Base-by-base conservation (phyloP, 2,888 invertebrate genomes). In the Pachliopta kotzebuea region DNA sequence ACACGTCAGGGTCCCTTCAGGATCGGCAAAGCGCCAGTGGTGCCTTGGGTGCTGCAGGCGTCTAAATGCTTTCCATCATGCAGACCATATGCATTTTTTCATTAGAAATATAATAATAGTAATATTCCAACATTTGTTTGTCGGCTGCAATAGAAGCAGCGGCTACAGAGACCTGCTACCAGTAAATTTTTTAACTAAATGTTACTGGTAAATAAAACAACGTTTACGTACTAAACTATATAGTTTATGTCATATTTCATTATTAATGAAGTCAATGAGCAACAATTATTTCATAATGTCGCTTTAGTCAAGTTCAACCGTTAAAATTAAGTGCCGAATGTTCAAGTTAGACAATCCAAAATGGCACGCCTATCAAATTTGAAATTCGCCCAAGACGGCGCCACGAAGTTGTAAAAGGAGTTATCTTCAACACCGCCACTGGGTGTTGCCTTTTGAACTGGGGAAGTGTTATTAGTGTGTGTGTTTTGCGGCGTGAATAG, bases 381-480 rank as follows among this genome's bases (percentile, higher is more conserved):
- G 76, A 95, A 95, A 80, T 94, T 93, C 8, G 93, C 86, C 94
- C 94, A 95, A 4, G 94, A 93, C 0, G 93, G 93, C 14, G 94
- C 94, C 66, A 88, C 86, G 70, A 94, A 94, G 59, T 90, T 89
- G 37, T 86, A 79, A 67, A 81, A 81, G 1, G 60, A 67, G 54
- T 60, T 72, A 0, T 79, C 78, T 1, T 76, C 77, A 9, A 69
- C 21, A 21, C 70, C 73, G 14, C 72, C 71, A 4, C 68, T 72
- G 0, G 79, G 79, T 66, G 74, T 80, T 4, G 83, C 84, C 66
- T 83, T 84, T 55, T 78, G 79, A 0, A 83, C 80, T 0, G 86
- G 85, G 0, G 86, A 84, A 56, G 78, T 78, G 52, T 76, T 77
- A 23, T 73, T 78, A 0, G 76, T 72, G 4, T 81, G 80, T 66